A percentile compares a stretch with the other conserved stretches of the same genome.
phyloP scores from a whole-genome alignment of 2,797 vertebrate genomes.

The Cephalopachus bancanus region DNA sequence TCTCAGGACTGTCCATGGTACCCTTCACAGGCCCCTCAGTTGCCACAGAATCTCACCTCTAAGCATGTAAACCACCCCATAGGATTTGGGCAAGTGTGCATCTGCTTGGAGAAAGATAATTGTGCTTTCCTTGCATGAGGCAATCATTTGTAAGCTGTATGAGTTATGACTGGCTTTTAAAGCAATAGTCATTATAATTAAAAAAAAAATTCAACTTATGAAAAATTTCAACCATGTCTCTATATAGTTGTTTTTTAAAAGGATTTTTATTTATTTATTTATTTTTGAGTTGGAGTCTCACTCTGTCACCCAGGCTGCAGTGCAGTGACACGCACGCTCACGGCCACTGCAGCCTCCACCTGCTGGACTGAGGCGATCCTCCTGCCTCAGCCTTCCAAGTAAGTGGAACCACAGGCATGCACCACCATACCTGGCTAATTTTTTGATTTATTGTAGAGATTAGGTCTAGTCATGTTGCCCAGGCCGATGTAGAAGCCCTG shows the following conservation, averaged over 20 bases:
- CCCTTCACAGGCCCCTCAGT: background rate
- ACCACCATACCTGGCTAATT: background rate
- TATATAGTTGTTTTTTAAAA: conserved; percentile 18
- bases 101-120: conserved; percentile 58
- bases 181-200: conserved; percentile 68
- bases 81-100: background rate
- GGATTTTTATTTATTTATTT: no score
- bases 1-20: background rate
- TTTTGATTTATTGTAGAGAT: no score
- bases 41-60: background rate
- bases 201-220: conserved; percentile 72
- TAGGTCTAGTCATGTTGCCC: no score
- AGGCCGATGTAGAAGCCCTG: no score
- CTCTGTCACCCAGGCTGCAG: no score
- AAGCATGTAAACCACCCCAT: background rate
- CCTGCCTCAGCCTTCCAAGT: no score
- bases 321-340: no score
- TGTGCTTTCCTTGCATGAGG: conserved; percentile 65
- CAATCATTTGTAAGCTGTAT: conserved; percentile 79
- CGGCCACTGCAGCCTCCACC: no score
- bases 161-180: conserved; percentile 74
- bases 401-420: no score
- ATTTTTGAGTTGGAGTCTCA: no score
- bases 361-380: no score
- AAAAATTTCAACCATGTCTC: conserved; percentile 75